Percentiles rank a stretch among this genome's conserved stretches.
Evolutionary conservation across 2,888 invertebrate genomes (phyloP).

Genomic region (Amphimallon solstitiale): DNA sequence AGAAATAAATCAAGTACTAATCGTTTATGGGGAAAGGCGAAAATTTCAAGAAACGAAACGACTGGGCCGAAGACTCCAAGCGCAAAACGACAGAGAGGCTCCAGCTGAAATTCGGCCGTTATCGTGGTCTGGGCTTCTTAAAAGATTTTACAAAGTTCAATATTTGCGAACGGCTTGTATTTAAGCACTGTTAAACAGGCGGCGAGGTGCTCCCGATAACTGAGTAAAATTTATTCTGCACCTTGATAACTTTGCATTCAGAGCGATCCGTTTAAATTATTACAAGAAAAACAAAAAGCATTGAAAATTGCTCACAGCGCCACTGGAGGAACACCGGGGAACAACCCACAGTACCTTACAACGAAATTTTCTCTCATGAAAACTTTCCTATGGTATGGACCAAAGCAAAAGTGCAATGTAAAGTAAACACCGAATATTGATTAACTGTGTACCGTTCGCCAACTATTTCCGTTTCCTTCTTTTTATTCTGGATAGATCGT

Average conservation of each 20-base stretch:
- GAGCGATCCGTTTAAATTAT: constrained; percentile 9
- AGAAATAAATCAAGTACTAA: constrained; percentile 32
- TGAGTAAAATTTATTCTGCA: constrained; percentile 34
- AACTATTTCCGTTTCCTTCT: no score
- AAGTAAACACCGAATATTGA: constrained; percentile 10
- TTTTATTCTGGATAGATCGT: no score
- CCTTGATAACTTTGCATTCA: background rate
- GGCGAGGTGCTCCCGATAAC: constrained; percentile 28
- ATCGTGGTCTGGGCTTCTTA: constrained; percentile 36
- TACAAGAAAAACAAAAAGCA: constrained; percentile 4
- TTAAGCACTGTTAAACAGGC: constrained; percentile 36
- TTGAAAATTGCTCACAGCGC: background rate
- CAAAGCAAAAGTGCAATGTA: constrained; percentile 6
- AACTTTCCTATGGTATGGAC: no score
- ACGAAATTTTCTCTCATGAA: background rate
- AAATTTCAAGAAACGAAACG: background rate
- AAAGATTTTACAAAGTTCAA: constrained; percentile 39
- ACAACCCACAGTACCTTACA: background rate
- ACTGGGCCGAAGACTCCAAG: background rate
- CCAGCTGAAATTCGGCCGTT: constrained; percentile 24
- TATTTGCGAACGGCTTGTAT: constrained; percentile 40
- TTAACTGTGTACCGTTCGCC: background rate
- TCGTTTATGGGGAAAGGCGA: constrained; percentile 21
- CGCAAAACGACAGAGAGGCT: background rate
- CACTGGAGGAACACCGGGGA: background rate